Percentiles rank a stretch among this genome's conserved stretches.
These are phyloP conservation scores for Himalopsyche kuldschensis DNA, from an alignment of 2,888 invertebrate species.

Conservation along the genomic window DNA sequence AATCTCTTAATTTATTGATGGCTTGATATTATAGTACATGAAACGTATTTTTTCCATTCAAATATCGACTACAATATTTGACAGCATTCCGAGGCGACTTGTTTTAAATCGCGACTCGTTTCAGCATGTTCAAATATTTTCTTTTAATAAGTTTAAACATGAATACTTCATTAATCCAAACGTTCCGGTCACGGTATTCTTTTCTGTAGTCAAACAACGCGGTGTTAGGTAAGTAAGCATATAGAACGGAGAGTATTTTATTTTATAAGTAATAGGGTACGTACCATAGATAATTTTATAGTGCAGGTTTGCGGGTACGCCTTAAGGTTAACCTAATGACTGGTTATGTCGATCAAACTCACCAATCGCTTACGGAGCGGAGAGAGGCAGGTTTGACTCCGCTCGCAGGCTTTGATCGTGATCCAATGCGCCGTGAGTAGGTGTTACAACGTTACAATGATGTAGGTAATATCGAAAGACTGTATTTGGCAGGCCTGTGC, in stretches of 20 bases:
- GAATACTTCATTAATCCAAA: background rate
- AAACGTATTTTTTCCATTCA: too few species aligned
- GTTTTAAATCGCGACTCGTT: too few species aligned
- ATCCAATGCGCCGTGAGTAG: conserved; percentile 18
- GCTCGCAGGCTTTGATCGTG: conserved; percentile 32
- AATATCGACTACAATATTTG: too few species aligned
- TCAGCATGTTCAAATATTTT: too few species aligned
- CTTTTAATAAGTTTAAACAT: too few species aligned
- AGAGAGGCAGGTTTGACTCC: background rate
- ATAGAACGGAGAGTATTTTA: background rate
- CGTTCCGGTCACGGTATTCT: background rate
- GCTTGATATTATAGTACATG: too few species aligned
- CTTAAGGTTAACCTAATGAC: conserved; percentile 35
- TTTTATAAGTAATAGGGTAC: conserved; percentile 23
- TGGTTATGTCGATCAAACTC: conserved; percentile 36
- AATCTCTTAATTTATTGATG: too few species aligned
- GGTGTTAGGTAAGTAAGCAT: background rate
- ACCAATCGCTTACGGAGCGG: conserved; percentile 26
- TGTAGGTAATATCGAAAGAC: background rate
- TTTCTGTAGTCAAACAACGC: background rate
- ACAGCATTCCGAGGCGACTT: too few species aligned
- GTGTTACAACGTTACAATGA: background rate
- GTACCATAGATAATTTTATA: conserved; percentile 34
- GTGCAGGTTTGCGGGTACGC: conserved; percentile 32
- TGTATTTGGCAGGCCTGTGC: background rate